These are phyloP conservation scores for Eubasilissa regina DNA, from an alignment of 1,140 invertebrate species.

Conservation along the genomic window DNA sequence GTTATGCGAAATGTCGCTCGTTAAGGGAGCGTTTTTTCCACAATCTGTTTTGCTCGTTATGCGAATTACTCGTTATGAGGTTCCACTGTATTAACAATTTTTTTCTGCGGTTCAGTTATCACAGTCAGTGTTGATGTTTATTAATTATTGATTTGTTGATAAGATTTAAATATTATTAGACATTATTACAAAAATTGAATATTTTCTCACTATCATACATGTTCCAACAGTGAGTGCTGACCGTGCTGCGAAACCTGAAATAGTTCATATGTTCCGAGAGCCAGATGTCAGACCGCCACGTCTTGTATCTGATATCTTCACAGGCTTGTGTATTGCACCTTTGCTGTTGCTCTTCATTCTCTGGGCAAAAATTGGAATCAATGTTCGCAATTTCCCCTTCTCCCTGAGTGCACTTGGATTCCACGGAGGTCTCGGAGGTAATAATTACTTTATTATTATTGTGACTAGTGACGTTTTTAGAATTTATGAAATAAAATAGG, in stretches of 20 bases:
- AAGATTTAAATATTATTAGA: no score
- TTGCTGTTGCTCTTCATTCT: slow-evolving; percentile 87
- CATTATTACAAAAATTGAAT: no score
- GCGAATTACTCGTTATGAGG: no score
- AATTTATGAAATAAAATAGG: background rate
- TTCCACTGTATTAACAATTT: no score
- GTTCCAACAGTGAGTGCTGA: slow-evolving; percentile 37
- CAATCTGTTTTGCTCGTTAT: no score
- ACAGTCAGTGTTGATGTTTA: no score
- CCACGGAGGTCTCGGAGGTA: slow-evolving; percentile 83
- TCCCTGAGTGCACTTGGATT: slow-evolving; percentile 88
- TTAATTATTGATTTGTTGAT: no score
- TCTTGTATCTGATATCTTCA: slow-evolving; percentile 92
- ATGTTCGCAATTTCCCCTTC: slow-evolving; percentile 88
- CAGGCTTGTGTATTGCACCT: slow-evolving; percentile 86
- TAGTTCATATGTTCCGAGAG: slow-evolving; percentile 92
- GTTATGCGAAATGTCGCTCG: no score
- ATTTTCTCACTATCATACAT: background rate
- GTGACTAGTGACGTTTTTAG: background rate
- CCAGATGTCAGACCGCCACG: slow-evolving; percentile 92
- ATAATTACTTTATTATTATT: background rate
- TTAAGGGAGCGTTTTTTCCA: no score
- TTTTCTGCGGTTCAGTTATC: no score
- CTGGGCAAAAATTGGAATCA: slow-evolving; percentile 92
- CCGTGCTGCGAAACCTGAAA: slow-evolving; percentile 85